A percentile compares a stretch with the other conserved stretches of the same genome.
These are phyloP conservation scores for Kradibia gibbosae DNA, from an alignment of 1,140 invertebrate genomes.

Conservation along the genomic window DNA sequence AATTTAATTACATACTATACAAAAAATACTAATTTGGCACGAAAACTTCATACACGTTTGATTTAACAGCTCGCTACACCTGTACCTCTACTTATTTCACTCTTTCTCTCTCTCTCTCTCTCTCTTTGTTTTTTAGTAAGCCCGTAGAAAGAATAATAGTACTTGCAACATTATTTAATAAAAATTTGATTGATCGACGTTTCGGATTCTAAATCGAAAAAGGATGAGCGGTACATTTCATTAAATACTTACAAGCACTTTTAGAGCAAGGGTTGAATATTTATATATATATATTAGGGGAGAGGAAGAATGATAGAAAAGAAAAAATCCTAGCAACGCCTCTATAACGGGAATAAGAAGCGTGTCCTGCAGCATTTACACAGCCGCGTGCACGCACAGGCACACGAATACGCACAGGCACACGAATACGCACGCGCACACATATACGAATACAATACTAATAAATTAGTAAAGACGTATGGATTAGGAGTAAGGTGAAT, in stretches of 20 bases:
- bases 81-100: background rate
- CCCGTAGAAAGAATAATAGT: background rate
- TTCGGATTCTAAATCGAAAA: slow-evolving; percentile 39
- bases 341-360: slow-evolving; percentile 46
- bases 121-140: background rate
- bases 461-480: background rate
- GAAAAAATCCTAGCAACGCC: slow-evolving; percentile 26
- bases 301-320: slow-evolving; percentile 1
- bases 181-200: slow-evolving; percentile 46
- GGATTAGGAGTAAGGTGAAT: background rate
- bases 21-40: background rate
- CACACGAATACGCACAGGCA: background rate
- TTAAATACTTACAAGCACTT: slow-evolving; percentile 31
- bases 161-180: background rate
- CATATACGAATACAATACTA: too few species aligned
- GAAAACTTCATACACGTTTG: background rate
- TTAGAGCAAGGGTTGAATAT: background rate
- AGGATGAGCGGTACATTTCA: slow-evolving; percentile 25
- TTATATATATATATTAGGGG: too few species aligned
- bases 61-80: background rate
- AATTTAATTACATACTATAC: slow-evolving; percentile 9
- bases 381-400: background rate
- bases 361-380: slow-evolving; percentile 43
- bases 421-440: background rate
- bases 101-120: background rate